Evolutionary conservation across 2,797 vertebrate species (phyloP).

Genomic region (Acrocephalus scirpaceus): DNA sequence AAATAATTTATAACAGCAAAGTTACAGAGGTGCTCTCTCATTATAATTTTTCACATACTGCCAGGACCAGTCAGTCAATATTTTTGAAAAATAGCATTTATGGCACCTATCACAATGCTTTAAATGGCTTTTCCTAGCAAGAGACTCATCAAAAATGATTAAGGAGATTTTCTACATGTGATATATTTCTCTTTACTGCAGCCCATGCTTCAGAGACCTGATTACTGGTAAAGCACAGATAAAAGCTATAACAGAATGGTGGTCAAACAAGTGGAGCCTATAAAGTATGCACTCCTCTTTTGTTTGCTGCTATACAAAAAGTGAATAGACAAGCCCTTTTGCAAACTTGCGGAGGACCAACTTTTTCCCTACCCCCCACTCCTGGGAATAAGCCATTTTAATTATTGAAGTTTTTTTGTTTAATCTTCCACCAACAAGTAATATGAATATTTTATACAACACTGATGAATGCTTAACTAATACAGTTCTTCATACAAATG

Average conservation of each 20-base stretch:
- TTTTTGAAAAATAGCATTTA: background rate
- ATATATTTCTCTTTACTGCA: conserved; percentile 8
- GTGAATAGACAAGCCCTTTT: conserved; percentile 77
- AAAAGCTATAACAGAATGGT: conserved; percentile 71
- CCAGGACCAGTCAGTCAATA: background rate
- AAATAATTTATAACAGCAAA: background rate
- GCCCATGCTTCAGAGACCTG: conserved; percentile 40
- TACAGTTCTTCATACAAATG: conserved; percentile 80
- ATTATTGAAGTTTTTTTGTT: conserved; percentile 73
- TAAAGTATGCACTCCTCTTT: conserved; percentile 76
- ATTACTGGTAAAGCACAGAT: conserved; percentile 70
- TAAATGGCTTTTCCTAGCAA: conserved; percentile 7
- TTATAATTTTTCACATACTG: background rate
- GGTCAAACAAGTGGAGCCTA: conserved; percentile 71
- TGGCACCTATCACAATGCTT: background rate
- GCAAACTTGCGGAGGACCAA: conserved; percentile 74
- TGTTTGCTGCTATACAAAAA: conserved; percentile 79
- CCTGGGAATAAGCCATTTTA: conserved; percentile 75
- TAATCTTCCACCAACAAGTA: conserved; percentile 72
- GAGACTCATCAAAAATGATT: background rate
- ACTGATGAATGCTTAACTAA: conserved; percentile 77
- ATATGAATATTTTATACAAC: conserved; percentile 77
- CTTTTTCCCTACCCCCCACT: conserved; percentile 61
- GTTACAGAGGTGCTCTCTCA: background rate
- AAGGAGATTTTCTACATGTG: conserved; percentile 5